Conservation (phyloP, 2,888 invertebrate species). For the Desoria tigrina region DNA sequence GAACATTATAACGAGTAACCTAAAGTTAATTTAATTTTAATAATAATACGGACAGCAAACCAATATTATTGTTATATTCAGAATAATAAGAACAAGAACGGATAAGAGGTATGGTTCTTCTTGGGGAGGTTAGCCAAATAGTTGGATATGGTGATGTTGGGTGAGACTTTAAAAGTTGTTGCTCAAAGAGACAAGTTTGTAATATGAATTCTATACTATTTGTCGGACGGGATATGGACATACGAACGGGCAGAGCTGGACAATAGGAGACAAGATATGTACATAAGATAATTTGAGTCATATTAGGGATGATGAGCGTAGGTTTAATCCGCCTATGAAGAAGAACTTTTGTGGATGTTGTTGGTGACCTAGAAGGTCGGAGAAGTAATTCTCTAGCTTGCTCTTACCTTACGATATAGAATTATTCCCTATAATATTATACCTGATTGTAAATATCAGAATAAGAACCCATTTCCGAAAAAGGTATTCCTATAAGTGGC, state of each 20-base stretch:
- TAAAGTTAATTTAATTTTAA: no score
- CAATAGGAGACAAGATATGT: constrained; percentile 32
- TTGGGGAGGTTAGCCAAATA: no score
- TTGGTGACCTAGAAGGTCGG: constrained; percentile 53
- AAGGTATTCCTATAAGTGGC: constrained; percentile 52
- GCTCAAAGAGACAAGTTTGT: no score
- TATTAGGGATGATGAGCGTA: constrained; percentile 51
- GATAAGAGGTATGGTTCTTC: no score
- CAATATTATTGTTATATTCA: no score
- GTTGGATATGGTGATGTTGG: no score
- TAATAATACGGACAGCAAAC: no score
- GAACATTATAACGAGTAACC: no score
- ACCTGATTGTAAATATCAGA: neutral
- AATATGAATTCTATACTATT: no score
- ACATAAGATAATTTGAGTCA: constrained; percentile 50
- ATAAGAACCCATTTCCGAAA: constrained; percentile 43
- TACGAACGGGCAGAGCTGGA: neutral
- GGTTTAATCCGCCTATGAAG: constrained; percentile 49
- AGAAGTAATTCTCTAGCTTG: constrained; percentile 10
- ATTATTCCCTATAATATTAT: neutral
- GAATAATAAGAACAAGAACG: no score
- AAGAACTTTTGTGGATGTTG: constrained; percentile 31
- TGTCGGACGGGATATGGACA: no score
- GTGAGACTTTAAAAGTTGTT: no score
- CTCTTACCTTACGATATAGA: neutral